Evolutionary conservation across 2,113 vertebrate genomes (phyloP).

Genomic region (Lates calcarifer): DNA sequence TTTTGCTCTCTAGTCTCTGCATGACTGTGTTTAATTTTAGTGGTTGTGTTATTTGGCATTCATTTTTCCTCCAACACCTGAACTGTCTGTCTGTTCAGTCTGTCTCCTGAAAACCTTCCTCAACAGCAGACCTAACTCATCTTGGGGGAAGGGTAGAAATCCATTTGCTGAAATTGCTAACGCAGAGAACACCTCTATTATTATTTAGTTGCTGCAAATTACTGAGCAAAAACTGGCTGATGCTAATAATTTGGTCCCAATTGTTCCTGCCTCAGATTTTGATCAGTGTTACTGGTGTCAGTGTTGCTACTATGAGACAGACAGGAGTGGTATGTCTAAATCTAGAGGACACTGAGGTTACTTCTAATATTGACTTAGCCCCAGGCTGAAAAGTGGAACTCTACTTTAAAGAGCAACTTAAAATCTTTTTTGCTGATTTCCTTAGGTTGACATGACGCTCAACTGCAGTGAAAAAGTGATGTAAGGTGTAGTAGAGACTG

Average conservation of each 20-base stretch:
- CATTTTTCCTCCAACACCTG: neutral
- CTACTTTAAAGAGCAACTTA: neutral
- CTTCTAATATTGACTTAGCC: neutral
- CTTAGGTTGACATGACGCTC: neutral
- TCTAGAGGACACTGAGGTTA: neutral
- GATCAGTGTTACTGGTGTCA: neutral
- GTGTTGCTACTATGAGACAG: neutral
- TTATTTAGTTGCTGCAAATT: constrained; percentile 32
- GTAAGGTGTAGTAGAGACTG: too few relatives aligned
- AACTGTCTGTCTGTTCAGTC: constrained; percentile 8
- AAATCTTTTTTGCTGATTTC: neutral
- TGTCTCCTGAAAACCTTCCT: constrained; percentile 13
- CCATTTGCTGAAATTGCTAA: constrained; percentile 36
- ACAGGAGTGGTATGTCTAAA: neutral
- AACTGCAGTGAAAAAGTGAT: too few relatives aligned
- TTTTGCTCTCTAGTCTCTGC: neutral
- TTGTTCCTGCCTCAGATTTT: neutral
- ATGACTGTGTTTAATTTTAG: neutral
- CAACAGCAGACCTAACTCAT: neutral
- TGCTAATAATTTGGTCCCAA: constrained; percentile 33
- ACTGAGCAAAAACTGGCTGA: constrained; percentile 19
- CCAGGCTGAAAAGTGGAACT: neutral
- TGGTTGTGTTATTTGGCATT: neutral
- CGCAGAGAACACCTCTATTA: neutral
- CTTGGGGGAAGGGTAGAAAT: constrained; percentile 13